These are phyloP conservation scores for Hydrolagus colliei DNA, from an alignment of 2,797 vertebrate genomes.

Conservation along the genomic window DNA sequence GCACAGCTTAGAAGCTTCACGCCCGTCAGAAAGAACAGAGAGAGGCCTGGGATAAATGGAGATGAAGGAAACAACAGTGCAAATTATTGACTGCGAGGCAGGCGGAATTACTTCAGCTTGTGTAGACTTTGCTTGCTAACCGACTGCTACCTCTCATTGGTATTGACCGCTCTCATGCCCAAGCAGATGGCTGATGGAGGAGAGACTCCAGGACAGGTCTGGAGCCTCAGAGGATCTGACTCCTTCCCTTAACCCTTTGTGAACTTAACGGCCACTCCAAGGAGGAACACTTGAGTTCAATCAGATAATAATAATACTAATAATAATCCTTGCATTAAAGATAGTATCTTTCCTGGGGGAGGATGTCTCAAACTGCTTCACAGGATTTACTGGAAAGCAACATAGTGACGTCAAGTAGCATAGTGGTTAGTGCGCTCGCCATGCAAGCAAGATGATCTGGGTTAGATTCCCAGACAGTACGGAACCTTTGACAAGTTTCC, in stretches of 20 bases:
- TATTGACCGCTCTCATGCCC: background rate
- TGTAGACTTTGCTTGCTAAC: background rate
- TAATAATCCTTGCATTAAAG: too few species aligned
- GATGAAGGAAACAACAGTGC: background rate
- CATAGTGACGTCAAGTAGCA: too few species aligned
- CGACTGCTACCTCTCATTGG: background rate
- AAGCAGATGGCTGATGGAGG: background rate
- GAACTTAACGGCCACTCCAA: background rate
- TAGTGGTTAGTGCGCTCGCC: too few species aligned
- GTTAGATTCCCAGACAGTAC: too few species aligned
- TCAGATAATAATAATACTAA: too few species aligned
- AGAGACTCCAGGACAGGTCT: background rate
- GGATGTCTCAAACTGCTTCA: too few species aligned
- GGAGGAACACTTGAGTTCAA: too few species aligned
- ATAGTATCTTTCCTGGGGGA: too few species aligned
- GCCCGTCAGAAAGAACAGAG: background rate
- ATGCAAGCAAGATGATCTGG: too few species aligned
- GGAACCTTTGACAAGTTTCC: too few species aligned
- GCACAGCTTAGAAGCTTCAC: background rate
- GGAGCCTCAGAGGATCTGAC: background rate
- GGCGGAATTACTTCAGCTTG: conserved; percentile 13
- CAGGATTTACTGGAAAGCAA: too few species aligned
- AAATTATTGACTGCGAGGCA: background rate
- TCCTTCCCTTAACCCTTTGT: background rate
- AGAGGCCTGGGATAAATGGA: background rate